Evolutionary conservation across 2,797 vertebrate genomes (phyloP), one percentile per base, ranked within the genome.

Genomic region (Chanos chanos): DNA sequence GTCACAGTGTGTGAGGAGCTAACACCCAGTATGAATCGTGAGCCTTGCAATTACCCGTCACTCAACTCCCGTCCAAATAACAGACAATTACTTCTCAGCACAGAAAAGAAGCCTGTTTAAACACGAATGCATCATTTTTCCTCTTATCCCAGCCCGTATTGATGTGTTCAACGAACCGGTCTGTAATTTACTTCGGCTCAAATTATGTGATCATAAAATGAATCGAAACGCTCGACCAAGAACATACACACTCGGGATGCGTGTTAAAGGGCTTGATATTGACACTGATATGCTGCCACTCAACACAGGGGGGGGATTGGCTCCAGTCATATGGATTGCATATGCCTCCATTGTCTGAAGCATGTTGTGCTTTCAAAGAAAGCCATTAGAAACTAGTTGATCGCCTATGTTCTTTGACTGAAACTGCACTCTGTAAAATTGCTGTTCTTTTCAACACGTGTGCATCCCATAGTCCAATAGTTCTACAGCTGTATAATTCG

Each of bases 361-460:
- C 69, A 68, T 21, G 69, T 61, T 50, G 68, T 58, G 30, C 7
- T 34, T 30, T 24, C 27, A 3, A 27, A 33, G 33, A 57, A 16
- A 34, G 28, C 22, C 21, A 33, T 25, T 37, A 59, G 19, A 19
- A 22, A 21, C 16, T 33, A 27, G 34, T 41, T 19, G 28, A 13
- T 37, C 24, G 5, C 63, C 66, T 66, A 31, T 50, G 66, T 70
- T 64, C 40, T 71, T 67, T 64, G 55, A 61, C 43, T 69, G 15
- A 12, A 31, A 12, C 9, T n/a, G 9, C 19, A 34, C 60, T 36
- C 55, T 68, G 19, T 41, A 53, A 15, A 52, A 28, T 28, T 21
- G 43, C 21, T 43, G 18, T 19, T 43, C 43, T 43, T 16, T 43
- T 4, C 8, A 43, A 40, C 40, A 10, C 40, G 43, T 40, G 19